Evolutionary conservation across 2,113 vertebrate species (phyloP).

Genomic region (Dasypus novemcinctus): DNA sequence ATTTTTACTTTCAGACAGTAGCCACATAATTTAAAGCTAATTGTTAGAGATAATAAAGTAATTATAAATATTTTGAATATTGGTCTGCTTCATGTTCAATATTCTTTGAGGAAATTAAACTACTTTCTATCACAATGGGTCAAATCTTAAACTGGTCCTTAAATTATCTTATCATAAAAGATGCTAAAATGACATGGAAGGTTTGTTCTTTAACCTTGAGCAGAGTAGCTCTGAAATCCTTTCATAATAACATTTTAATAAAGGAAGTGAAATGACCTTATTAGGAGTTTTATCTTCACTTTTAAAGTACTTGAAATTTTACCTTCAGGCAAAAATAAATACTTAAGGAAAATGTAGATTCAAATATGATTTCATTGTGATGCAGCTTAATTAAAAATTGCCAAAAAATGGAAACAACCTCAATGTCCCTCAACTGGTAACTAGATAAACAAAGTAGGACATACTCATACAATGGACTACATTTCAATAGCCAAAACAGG

Average conservation of each 20-base stretch:
- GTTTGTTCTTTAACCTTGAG: background rate
- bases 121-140: background rate
- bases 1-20: background rate
- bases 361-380: background rate
- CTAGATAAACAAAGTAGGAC: background rate
- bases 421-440: background rate
- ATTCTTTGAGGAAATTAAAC: background rate
- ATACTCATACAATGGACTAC: background rate
- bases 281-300: background rate
- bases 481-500: background rate
- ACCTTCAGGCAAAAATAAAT: background rate
- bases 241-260: background rate
- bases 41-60: background rate
- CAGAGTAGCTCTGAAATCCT: background rate
- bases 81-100: background rate
- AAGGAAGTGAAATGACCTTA: background rate
- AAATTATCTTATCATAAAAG: background rate
- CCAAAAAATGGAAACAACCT: background rate
- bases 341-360: background rate
- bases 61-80: background rate
- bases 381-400: background rate
- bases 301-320: background rate
- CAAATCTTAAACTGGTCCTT: background rate
- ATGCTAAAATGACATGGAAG: background rate
- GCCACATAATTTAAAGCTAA: slow-evolving; percentile 17